Base-by-base conservation (phyloP, 1,140 invertebrate genomes). In the Neodiprion virginianus region DNA sequence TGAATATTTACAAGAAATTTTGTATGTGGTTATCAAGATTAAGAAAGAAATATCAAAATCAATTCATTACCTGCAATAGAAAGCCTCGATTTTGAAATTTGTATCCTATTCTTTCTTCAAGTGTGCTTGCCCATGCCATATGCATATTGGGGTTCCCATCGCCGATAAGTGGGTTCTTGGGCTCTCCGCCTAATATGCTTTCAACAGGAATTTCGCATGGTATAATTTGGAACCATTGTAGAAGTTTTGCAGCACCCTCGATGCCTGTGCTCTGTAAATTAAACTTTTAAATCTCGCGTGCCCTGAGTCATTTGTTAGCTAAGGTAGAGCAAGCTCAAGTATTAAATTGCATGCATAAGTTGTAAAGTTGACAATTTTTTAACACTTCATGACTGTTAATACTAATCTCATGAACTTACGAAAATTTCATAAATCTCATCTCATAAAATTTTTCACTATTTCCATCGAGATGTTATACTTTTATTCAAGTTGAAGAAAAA, bases 211-310 rank as follows among this genome's bases (percentile, higher is more conserved):
- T 88, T 72, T 90, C 77, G 61, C 82, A 61, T 1, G 92, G 93
- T 48, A 94, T 85, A 69, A 95, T 89, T 53, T 88, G 90, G 53
- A 97, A 89, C 93, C 94, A 97, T 74, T 93, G 91, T 66, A 97
- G 84, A 67, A 97, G 86, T 73, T 89, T 90, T 2, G 95, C 74
- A 12, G 92, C 91, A 47, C 87, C 89, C 72, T 85, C 76, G 23
- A 90, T 82, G n/a, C 92, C 92, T 81, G 89, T 89, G 23, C 81
- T 86, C 77, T 91, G 83, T 14, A 90, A 86, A 76, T 61, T 53
- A 77, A 11, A 73, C 48, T 48, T 72, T 8, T 28, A 66, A 40
- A 40, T 1, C 28, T 40, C 28, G 28, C 28, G 5, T 40, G 28
- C 5, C 28, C 5, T 40, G 28, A 40, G 5, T 40, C 28, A 40